Percentiles rank a stretch among this genome's conserved stretches.
phyloP scores from a whole-genome alignment of 2,888 invertebrate genomes.

The Arenicola marina region DNA sequence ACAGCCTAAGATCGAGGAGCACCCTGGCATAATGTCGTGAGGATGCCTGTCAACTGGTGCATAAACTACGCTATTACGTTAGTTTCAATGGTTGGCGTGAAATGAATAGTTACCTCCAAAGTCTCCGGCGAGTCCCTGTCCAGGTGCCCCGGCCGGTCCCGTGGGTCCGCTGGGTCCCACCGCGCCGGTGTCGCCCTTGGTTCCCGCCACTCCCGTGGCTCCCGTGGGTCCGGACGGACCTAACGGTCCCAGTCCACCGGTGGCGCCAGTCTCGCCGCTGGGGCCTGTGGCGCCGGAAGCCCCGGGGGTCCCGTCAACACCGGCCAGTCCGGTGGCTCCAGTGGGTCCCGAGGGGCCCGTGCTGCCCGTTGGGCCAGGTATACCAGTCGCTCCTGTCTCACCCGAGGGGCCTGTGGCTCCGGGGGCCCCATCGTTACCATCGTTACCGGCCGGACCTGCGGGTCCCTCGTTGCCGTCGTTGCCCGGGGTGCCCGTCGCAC shows the following conservation, averaged over 20 bases:
- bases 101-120: no score
- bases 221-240: constrained; percentile 10
- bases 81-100: no score
- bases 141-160: constrained; percentile 14
- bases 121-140: no score
- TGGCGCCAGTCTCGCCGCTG: constrained; percentile 1
- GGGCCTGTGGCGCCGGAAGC: constrained; percentile 2
- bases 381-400: background rate
- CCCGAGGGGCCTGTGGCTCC: constrained; percentile 2
- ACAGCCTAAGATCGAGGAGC: no score
- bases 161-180: constrained; percentile 6
- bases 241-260: background rate
- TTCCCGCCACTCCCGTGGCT: constrained; percentile 9
- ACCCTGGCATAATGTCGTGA: no score
- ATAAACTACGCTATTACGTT: no score
- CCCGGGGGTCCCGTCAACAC: constrained; percentile 4
- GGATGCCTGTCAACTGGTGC: no score
- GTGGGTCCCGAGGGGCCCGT: constrained; percentile 9
- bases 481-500: constrained; percentile 13
- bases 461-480: background rate
- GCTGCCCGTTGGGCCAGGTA: constrained; percentile 8
- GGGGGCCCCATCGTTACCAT: background rate
- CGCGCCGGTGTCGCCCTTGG: constrained; percentile 6
- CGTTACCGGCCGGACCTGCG: background rate
- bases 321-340: constrained; percentile 9